These are phyloP conservation scores for Acrobasis suavella DNA, from an alignment of 2,888 invertebrate genomes.

Conservation along the genomic window DNA sequence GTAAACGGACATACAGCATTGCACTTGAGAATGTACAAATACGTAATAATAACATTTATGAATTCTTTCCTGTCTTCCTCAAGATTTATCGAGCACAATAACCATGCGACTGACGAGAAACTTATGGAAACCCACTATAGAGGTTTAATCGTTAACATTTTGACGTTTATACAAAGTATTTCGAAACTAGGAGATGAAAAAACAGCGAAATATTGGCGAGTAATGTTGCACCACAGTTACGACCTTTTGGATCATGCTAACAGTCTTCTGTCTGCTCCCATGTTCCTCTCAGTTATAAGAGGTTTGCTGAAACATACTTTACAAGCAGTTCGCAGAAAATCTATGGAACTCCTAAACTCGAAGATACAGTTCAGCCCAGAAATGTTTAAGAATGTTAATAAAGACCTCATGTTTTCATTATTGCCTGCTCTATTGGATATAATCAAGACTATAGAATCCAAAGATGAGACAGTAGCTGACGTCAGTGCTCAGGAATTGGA, in stretches of 20 bases:
- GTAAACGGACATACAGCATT: conserved; percentile 85
- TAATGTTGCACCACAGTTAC: conserved; percentile 89
- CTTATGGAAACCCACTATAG: conserved; percentile 85
- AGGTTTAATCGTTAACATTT: conserved; percentile 85
- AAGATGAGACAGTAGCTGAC: conserved; percentile 53
- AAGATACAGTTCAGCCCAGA: conserved; percentile 88
- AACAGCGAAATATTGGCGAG: conserved; percentile 90
- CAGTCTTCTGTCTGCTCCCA: conserved; percentile 88
- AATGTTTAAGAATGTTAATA: conserved; percentile 80
- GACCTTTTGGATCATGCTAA: conserved; percentile 92
- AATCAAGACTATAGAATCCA: conserved; percentile 76
- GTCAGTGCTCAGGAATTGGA: conserved; percentile 82
- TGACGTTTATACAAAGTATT: conserved; percentile 86
- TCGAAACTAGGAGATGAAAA: conserved; percentile 84
- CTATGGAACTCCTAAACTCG: conserved; percentile 92
- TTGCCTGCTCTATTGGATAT: conserved; percentile 84
- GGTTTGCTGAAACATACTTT: conserved; percentile 88
- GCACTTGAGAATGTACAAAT: conserved; percentile 93
- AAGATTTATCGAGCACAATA: conserved; percentile 86
- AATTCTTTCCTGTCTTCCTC: conserved; percentile 86
- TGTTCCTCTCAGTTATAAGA: conserved; percentile 90
- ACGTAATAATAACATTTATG: conserved; percentile 88
- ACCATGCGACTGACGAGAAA: conserved; percentile 70
- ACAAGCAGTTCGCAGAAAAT: conserved; percentile 88
- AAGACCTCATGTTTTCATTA: conserved; percentile 79